Base-by-base conservation (phyloP, 2,888 invertebrate genomes). In the Orchesella flavescens region DNA sequence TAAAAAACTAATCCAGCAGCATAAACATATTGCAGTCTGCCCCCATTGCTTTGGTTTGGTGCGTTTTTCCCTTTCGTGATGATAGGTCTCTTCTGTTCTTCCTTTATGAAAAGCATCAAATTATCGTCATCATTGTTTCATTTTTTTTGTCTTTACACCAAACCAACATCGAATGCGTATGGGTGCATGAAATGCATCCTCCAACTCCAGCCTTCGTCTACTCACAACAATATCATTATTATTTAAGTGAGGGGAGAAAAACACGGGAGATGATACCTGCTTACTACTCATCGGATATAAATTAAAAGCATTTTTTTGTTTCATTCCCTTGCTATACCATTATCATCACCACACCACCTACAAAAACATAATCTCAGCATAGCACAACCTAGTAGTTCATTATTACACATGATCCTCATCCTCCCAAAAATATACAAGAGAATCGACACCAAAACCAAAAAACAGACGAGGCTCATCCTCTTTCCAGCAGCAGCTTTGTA, bases 401-500 rank as follows among this genome's bases (percentile, higher is more conserved):
- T 63, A 72, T 72, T 59, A 43, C 59, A 34, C 57, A 57, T 72
- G 17, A 72, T 57, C 43, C 55, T 72, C 43, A 72, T 57, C 34
- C 34, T 34, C 34, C 34, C 34, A 34, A 34, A 34, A 34, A 34
- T 34, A 34, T 34, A 34, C 34, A 9, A 53, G 61, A 61, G 19
- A 21, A 61, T 61, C 23, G 61, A 61, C 61, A 61, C n/a, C 23
- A 21, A 21, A 61, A 21, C 23, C 61, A 61, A 15, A 9, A 53
- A 15, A 53, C n/a, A 34, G 34, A 34, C 2, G 34, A n/a, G n/a
- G n/a, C n/a, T n/a, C 34, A 7, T 34, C 34, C 34, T 34, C 34
- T 34, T 34, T 34, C 34, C 7, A 4, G 4, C 53, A 57, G 57
- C 57, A 5, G n/a, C 4, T 19, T 19, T 17, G 21, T 57, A 17